phyloP scores from a whole-genome alignment of 2,113 vertebrate genomes.

The Lucifuga dentata region DNA sequence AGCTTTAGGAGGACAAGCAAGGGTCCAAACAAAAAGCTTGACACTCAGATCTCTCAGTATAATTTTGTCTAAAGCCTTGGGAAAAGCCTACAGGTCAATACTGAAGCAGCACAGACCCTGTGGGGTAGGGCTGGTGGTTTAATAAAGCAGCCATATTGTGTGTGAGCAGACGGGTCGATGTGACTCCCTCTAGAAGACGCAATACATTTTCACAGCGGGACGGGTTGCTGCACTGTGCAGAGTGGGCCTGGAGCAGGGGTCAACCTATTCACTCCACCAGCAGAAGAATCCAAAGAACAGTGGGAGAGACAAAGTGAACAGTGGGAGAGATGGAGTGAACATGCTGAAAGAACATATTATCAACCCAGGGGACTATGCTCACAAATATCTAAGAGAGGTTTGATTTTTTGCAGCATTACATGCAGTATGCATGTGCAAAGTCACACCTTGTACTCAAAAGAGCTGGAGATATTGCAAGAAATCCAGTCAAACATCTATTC shows the following conservation, averaged over 20 bases:
- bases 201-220: constrained; percentile 80
- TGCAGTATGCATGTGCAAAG: constrained; percentile 15
- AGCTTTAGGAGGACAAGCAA: constrained; percentile 68
- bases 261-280: constrained; percentile 75
- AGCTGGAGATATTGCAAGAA: too few species aligned
- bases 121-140: constrained; percentile 64
- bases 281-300: constrained; percentile 74
- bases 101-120: constrained; percentile 41
- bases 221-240: constrained; percentile 65
- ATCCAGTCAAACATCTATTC: too few species aligned
- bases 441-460: neutral
- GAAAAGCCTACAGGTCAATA: constrained; percentile 80
- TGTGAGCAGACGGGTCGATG: constrained; percentile 78
- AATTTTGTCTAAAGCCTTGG: constrained; percentile 69
- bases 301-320: constrained; percentile 59
- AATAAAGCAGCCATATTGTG: constrained; percentile 79
- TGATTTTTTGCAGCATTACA: constrained; percentile 8
- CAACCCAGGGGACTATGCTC: constrained; percentile 59
- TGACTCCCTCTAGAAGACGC: constrained; percentile 57
- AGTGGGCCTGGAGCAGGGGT: constrained; percentile 71
- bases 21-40: constrained; percentile 58
- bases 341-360: constrained; percentile 64
- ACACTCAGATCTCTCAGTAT: constrained; percentile 62
- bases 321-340: constrained; percentile 45
- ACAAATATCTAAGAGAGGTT: constrained; percentile 22